These are phyloP conservation scores for Clepsis dumicolana DNA, from an alignment of 2,888 invertebrate species.

Conservation along the genomic window DNA sequence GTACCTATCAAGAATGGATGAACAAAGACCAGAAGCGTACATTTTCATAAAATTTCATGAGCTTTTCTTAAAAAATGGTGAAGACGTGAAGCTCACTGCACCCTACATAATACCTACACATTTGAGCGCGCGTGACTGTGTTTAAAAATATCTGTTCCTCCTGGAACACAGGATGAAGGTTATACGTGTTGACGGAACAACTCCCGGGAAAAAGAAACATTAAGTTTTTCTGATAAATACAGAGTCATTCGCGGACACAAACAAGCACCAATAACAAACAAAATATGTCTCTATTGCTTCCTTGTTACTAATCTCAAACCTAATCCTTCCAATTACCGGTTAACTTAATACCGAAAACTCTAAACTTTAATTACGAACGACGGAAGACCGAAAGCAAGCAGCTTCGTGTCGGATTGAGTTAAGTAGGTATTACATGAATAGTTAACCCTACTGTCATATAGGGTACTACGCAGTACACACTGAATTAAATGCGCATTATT, in stretches of 20 bases:
- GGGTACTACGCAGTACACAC: too few relatives aligned
- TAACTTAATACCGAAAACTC: too few relatives aligned
- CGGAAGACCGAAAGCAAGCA: too few relatives aligned
- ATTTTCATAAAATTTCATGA: background rate
- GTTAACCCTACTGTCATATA: too few relatives aligned
- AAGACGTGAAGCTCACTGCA: conserved; percentile 14
- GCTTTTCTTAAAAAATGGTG: conserved; percentile 17
- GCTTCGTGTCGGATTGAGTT: too few relatives aligned
- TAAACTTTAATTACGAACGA: too few relatives aligned
- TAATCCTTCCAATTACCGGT: too few relatives aligned
- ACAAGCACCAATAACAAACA: background rate
- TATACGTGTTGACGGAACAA: background rate
- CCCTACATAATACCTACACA: conserved; percentile 22
- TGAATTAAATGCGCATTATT: too few relatives aligned
- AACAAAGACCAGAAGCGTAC: background rate
- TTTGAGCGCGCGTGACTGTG: conserved; percentile 26
- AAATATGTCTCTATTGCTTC: background rate
- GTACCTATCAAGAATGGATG: background rate
- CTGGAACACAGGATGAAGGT: background rate
- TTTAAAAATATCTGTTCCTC: conserved; percentile 13
- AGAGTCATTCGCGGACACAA: background rate
- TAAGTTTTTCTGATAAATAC: background rate
- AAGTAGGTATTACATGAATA: too few relatives aligned
- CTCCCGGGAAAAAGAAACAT: background rate
- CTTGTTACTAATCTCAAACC: too few relatives aligned